Percentiles rank a stretch among this genome's conserved stretches.
Evolutionary conservation across 1,140 invertebrate species (phyloP).

Genomic region (Camponotus pennsylvanicus): DNA sequence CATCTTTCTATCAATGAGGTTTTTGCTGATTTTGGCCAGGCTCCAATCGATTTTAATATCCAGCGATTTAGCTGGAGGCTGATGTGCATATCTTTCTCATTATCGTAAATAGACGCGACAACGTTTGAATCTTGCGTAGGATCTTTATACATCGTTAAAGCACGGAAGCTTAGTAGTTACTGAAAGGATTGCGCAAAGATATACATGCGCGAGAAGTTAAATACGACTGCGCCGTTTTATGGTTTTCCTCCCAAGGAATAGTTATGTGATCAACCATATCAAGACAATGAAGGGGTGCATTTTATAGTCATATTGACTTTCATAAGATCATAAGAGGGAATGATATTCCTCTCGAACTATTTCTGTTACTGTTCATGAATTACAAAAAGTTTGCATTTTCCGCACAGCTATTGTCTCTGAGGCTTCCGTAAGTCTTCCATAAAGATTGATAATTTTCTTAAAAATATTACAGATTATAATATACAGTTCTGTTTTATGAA

Average conservation of each 20-base stretch:
- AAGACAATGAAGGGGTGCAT: constrained; percentile 6
- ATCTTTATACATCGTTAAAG: background rate
- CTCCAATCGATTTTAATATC: constrained; percentile 64
- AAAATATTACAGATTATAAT: too few species aligned
- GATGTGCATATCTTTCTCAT: constrained; percentile 4
- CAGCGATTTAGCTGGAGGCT: constrained; percentile 58
- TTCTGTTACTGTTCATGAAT: background rate
- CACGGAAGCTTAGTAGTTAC: background rate
- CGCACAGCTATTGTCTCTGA: too few species aligned
- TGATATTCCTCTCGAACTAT: background rate
- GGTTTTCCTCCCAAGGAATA: background rate
- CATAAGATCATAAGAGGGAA: background rate
- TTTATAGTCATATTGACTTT: constrained; percentile 14
- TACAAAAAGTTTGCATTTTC: background rate
- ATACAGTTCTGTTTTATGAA: too few species aligned
- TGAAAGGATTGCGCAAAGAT: background rate
- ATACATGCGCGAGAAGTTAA: background rate
- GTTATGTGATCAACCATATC: background rate
- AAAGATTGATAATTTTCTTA: too few species aligned
- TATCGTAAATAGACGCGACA: background rate
- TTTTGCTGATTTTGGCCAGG: constrained; percentile 37
- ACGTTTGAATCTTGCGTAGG: background rate
- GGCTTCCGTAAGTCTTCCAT: too few species aligned
- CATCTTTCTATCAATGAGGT: background rate
- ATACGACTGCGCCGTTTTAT: background rate